Base-by-base conservation (phyloP, 23 tunicate genomes). In the Trididemnum miniatum region DNA sequence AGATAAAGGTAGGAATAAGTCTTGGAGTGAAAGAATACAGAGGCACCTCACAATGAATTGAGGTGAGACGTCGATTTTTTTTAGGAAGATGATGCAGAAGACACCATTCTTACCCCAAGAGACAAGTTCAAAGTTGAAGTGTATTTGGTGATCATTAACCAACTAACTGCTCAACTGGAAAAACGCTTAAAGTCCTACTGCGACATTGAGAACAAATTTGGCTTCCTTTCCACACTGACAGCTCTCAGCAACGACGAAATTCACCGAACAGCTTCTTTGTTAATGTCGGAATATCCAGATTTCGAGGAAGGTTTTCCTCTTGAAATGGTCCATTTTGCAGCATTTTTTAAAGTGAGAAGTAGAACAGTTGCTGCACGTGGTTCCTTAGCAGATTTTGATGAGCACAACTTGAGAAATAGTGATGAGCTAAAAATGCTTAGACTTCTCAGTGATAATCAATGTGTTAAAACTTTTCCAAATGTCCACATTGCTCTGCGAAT, bases 271-370 rank as follows among this genome's bases (percentile, higher is more conserved):
- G 28, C 28, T 15, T 24, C 28, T 22, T 63, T 63, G 69, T 63
- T 63, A 24, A 63, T 63, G 69, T 15, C 7, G 69, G 69, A 63
- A 63, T 63, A 63, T 63, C 69, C 69, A 4, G 69, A 63, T 63
- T 63, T 63, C 25, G 28, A 63, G n/a, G 69, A 22, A 4, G n/a
- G 7, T 63, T 63, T 63, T 63, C 69, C 69, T 20, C 25, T 24
- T n/a, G 69, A 63, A n/a, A 63, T 24, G 4, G 69, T 63, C n/a
- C 69, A n/a, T 63, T 63, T 63, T 63, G 69, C 69, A 63, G 69
- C 25, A 63, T 63, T 63, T 63, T 63, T 63, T 24, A 18, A 63
- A 63, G 69, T 63, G 25, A 63, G n/a, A 63, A n/a, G 25, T 63
- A 4, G 25, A 20, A 25, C 69, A 15, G 69, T 20, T 63, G 69